Percentiles rank a stretch among this genome's conserved stretches.
Conservation (phyloP, 2,797 vertebrate species). For the Lerista edwardsae region DNA sequence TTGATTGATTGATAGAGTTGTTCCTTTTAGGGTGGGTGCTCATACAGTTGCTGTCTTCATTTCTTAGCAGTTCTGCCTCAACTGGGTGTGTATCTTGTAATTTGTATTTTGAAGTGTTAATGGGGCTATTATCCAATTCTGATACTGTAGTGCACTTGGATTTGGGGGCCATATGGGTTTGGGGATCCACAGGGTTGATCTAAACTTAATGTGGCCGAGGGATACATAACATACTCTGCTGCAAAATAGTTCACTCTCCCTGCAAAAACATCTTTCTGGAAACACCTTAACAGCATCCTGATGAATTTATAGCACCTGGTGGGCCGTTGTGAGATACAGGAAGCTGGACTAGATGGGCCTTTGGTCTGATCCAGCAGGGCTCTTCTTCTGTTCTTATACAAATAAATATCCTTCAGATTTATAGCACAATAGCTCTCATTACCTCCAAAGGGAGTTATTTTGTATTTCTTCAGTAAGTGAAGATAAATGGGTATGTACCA, state of each 20-base stretch:
- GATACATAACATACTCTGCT: not conserved
- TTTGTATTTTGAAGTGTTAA: too few relatives aligned
- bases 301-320: too few relatives aligned
- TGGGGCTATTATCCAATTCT: not conserved
- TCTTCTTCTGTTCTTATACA: too few relatives aligned
- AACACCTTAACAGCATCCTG: not conserved
- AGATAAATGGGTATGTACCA: not conserved
- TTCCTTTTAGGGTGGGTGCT: not conserved
- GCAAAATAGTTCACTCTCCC: not conserved
- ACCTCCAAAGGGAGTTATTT: not conserved
- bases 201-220: not conserved
- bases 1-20: too few relatives aligned
- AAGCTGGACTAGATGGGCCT: too few relatives aligned
- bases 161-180: not conserved
- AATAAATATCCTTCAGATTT: not conserved
- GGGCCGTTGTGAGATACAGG: too few relatives aligned
- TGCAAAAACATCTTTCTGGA: not conserved
- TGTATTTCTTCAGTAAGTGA: not conserved
- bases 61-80: not conserved
- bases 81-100: not conserved
- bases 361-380: too few relatives aligned
- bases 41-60: not conserved
- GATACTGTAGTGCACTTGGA: too few relatives aligned
- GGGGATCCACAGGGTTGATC: not conserved
- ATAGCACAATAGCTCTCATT: not conserved